Conservation (phyloP, 1,140 invertebrate genomes). For the Drosophila simulans region DNA sequence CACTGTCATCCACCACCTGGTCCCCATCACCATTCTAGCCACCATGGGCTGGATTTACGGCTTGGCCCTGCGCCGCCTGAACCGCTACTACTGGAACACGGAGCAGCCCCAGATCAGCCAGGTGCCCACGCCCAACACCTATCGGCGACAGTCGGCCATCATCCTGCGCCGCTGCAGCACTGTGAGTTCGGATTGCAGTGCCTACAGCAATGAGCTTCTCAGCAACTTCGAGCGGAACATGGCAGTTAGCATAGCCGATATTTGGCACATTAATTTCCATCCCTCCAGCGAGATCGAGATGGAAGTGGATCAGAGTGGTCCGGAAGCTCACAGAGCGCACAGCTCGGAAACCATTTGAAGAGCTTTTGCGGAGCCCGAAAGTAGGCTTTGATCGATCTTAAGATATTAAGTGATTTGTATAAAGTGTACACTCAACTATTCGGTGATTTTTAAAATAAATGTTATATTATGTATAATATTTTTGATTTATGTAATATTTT, state of each 20-base stretch:
- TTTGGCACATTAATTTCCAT: constrained; percentile 71
- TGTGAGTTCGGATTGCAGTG: constrained; percentile 60
- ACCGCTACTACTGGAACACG: constrained; percentile 75
- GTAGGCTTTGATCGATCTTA: constrained; percentile 24
- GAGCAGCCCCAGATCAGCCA: constrained; percentile 61
- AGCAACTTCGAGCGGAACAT: constrained; percentile 57
- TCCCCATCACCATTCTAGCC: constrained; percentile 72
- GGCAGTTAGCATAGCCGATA: constrained; percentile 73
- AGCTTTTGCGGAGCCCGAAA: constrained; percentile 32
- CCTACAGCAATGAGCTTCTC: constrained; percentile 53
- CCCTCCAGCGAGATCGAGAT: constrained; percentile 54
- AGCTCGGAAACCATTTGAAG: constrained; percentile 61
- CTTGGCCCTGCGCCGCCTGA: constrained; percentile 59
- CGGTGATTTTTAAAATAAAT: not conserved
- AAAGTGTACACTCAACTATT: not conserved
- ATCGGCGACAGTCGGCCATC: constrained; percentile 64
- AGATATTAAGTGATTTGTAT: not conserved
- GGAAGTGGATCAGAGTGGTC: constrained; percentile 16
- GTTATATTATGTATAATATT: not conserved
- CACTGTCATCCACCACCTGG: constrained; percentile 64
- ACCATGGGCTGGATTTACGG: constrained; percentile 69
- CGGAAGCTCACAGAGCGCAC: constrained; percentile 18
- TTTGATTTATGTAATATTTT: too few species aligned
- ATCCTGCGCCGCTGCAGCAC: constrained; percentile 57
- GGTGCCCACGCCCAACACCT: constrained; percentile 74